A percentile compares a stretch with the other conserved stretches of the same genome.
Conservation (phyloP, 2,888 invertebrate species). For the Sialis lutaria region DNA sequence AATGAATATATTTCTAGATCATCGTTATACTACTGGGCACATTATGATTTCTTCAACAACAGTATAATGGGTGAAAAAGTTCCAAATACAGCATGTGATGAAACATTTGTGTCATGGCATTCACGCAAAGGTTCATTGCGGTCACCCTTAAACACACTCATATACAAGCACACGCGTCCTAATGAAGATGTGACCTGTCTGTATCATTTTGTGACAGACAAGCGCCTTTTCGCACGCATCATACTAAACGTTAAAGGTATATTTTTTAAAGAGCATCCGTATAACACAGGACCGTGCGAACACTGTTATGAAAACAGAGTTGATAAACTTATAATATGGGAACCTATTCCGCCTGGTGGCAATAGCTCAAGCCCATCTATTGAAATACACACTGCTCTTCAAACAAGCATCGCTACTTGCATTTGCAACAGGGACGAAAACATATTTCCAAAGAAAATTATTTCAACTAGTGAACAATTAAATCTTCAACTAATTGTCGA, state of each 20-base stretch:
- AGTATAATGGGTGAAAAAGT: constrained; percentile 73
- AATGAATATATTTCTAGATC: constrained; percentile 33
- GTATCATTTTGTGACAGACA: constrained; percentile 71
- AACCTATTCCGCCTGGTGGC: constrained; percentile 33
- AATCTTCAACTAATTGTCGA: constrained; percentile 71
- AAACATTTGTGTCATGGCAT: constrained; percentile 75
- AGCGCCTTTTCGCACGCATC: constrained; percentile 62
- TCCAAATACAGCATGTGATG: constrained; percentile 67
- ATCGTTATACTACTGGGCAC: constrained; percentile 88
- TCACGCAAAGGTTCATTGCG: constrained; percentile 55
- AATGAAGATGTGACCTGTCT: constrained; percentile 61
- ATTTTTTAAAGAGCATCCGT: constrained; percentile 69
- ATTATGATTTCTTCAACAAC: constrained; percentile 86
- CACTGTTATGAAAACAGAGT: constrained; percentile 75
- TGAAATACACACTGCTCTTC: constrained; percentile 41
- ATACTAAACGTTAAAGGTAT: constrained; percentile 60
- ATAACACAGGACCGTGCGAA: constrained; percentile 63
- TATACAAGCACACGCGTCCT: constrained; percentile 62
- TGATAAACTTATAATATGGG: constrained; percentile 68
- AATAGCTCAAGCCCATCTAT: constrained; percentile 20
- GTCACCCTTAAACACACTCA: constrained; percentile 72
- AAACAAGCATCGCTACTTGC: constrained; percentile 53
- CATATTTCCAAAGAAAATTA: constrained; percentile 40
- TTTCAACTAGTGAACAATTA: constrained; percentile 64
- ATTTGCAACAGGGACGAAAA: constrained; percentile 37